Percentiles rank a stretch among this genome's conserved stretches.
phyloP scores from a whole-genome alignment of 2,888 invertebrate species.

The Synergus gifuensis region DNA sequence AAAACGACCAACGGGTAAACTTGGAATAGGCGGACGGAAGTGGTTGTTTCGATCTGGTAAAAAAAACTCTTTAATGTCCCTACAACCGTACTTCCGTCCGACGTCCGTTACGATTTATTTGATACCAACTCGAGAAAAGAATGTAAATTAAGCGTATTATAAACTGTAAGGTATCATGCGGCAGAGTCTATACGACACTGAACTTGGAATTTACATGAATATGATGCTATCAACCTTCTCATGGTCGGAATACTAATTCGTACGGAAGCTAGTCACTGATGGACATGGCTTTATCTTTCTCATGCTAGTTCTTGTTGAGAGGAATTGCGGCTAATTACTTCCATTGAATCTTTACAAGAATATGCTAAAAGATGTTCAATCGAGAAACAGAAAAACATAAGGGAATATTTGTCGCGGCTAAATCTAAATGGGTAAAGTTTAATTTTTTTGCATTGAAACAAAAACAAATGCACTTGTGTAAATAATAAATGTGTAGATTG shows the following conservation, averaged over 20 bases:
- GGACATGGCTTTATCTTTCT: conserved; percentile 8
- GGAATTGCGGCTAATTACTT: conserved; percentile 1
- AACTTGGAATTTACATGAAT: conserved; percentile 14
- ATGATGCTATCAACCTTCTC: conserved; percentile 14
- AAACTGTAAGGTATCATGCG: background rate
- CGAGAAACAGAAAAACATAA: no score
- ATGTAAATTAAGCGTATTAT: no score
- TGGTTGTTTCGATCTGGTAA: background rate
- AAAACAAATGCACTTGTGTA: no score
- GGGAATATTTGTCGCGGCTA: no score
- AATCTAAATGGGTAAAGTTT: background rate
- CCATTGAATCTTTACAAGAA: conserved; percentile 6
- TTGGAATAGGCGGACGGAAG: background rate
- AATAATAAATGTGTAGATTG: background rate
- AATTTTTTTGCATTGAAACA: background rate
- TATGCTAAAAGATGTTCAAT: background rate
- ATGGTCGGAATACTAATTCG: background rate
- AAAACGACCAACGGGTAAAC: background rate
- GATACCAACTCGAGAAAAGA: no score
- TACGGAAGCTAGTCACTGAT: background rate
- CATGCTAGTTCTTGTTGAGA: background rate
- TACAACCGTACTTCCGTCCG: no score
- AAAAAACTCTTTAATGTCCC: background rate
- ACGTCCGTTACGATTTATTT: no score
- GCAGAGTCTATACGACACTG: background rate